These are phyloP conservation scores for Meloidogyne exigua DNA, from an alignment of 1,140 invertebrate genomes.

Conservation along the genomic window DNA sequence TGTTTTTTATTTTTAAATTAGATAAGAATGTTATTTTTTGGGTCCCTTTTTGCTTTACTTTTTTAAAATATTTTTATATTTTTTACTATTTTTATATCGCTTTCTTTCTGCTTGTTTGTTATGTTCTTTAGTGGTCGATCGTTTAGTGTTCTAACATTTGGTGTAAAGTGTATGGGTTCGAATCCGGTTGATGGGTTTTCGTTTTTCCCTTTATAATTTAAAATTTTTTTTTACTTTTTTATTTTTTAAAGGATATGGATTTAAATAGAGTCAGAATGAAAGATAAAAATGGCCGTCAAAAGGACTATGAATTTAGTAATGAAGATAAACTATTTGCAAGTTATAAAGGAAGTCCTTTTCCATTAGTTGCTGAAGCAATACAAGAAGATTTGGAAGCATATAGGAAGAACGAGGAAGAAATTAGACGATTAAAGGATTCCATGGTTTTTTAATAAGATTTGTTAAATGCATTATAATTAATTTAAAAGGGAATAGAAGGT, in stretches of 20 bases:
- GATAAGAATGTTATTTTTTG: constrained; percentile 76
- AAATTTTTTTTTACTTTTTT: constrained; percentile 15
- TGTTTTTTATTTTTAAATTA: constrained; percentile 18
- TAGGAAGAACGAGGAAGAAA: constrained; percentile 87
- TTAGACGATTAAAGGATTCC: constrained; percentile 79
- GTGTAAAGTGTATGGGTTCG: too few relatives aligned
- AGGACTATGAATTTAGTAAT: constrained; percentile 84
- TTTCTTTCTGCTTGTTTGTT: too few relatives aligned
- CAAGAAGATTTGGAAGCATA: constrained; percentile 95
- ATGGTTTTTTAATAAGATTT: constrained; percentile 21
- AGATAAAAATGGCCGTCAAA: constrained; percentile 71
- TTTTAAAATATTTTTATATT: too few relatives aligned
- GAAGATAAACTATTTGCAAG: constrained; percentile 71
- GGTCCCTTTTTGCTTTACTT: too few relatives aligned
- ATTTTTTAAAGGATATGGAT: constrained; percentile 72
- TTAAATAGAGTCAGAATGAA: constrained; percentile 82
- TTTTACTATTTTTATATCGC: too few relatives aligned
- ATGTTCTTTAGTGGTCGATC: too few relatives aligned
- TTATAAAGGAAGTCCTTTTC: constrained; percentile 78
- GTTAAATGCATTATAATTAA: too few relatives aligned
- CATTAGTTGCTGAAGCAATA: constrained; percentile 92
- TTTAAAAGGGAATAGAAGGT: constrained; percentile 66
- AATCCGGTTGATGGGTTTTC: too few relatives aligned
- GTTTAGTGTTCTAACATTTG: too few relatives aligned
- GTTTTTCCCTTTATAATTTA: neutral